These are phyloP conservation scores for Coelopa pilipes DNA, from an alignment of 2,888 invertebrate species.

Conservation along the genomic window DNA sequence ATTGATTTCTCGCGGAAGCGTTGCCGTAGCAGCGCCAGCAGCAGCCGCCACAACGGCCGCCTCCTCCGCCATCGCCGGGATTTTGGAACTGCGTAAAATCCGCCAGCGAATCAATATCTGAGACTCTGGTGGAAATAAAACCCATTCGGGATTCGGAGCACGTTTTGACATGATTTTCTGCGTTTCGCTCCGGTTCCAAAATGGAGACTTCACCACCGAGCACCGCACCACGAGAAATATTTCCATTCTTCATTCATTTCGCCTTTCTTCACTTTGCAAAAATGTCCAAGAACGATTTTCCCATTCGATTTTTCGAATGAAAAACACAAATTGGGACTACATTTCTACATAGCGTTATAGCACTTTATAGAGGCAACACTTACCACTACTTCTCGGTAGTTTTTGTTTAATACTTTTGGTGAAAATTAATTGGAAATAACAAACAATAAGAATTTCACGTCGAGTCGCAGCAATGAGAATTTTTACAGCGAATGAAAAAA, in stretches of 20 bases:
- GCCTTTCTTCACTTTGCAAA: slow-evolving; percentile 14
- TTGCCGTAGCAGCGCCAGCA: neutral
- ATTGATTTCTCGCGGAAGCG: slow-evolving; percentile 52
- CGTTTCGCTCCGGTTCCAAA: slow-evolving; percentile 25
- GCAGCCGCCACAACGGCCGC: too few species aligned
- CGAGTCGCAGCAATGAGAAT: slow-evolving; percentile 41
- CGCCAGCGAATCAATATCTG: slow-evolving; percentile 10
- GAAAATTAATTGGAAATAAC: slow-evolving; percentile 45
- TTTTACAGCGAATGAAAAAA: slow-evolving; percentile 32
- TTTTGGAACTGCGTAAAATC: slow-evolving; percentile 1
- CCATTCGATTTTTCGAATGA: neutral
- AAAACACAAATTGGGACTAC: neutral
- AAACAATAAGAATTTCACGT: slow-evolving; percentile 46
- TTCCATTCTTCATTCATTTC: neutral
- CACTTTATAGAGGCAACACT: slow-evolving; percentile 37
- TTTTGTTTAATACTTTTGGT: slow-evolving; percentile 45
- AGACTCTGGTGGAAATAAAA: neutral
- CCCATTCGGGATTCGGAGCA: neutral
- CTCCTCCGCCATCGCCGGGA: neutral
- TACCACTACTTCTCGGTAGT: slow-evolving; percentile 46
- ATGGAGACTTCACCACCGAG: slow-evolving; percentile 36
- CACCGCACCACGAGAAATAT: neutral
- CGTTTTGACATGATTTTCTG: neutral
- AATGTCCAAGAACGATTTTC: slow-evolving; percentile 18
- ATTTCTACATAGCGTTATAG: neutral